Evolutionary conservation across 1,140 invertebrate genomes (phyloP), one percentile per base, ranked within the genome.

Genomic region (Drosophila asahinai): DNA sequence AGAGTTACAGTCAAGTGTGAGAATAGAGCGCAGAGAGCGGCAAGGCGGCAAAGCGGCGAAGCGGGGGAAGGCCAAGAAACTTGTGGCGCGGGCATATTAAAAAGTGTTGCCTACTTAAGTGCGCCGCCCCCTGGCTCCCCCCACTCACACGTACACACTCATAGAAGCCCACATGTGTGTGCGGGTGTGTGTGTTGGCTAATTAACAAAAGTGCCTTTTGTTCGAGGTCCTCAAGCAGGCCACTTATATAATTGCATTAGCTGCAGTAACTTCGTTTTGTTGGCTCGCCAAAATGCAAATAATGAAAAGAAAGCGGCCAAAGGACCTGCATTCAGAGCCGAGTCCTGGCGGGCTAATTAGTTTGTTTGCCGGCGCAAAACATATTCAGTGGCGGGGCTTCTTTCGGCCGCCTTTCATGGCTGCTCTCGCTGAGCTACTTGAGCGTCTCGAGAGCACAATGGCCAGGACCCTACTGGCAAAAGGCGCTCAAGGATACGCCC

Each of bases 191-290:
- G 62, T 70, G 78, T 71, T 75, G 63, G 81, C 86, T 89, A 89
- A 89, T 89, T 89, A 90, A 77, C 86, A 78, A 81, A 81, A 90
- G 86, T 90, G 84, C 60, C 75, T 81, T 81, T 83, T 86, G 82
- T 86, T 70, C 54, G 75, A 77, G 75, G 75, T 75, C 64, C 81
- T 79, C 54, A 80, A 80, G 75, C 80, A 82, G 72, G 83, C 63
- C 82, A 86, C 86, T 89, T 90, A 77, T 90, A 86, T 90, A 89
- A 89, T 86, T 89, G 86, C 86, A 89, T 89, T 89, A 89, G 87
- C 84, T 86, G 77, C 80, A 77, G 52, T 75, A 72, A 58, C 65
- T 63, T 59, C 45, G 72, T 77, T 81, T 71, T 83, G 67, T 82
- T 40, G 3, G 79, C 60, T 70, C 68, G 67, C 71, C 68, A 72